A percentile compares a stretch with the other conserved stretches of the same genome.
Conservation (phyloP, 1,140 invertebrate genomes). For the Daktulosphaira vitifoliae region DNA sequence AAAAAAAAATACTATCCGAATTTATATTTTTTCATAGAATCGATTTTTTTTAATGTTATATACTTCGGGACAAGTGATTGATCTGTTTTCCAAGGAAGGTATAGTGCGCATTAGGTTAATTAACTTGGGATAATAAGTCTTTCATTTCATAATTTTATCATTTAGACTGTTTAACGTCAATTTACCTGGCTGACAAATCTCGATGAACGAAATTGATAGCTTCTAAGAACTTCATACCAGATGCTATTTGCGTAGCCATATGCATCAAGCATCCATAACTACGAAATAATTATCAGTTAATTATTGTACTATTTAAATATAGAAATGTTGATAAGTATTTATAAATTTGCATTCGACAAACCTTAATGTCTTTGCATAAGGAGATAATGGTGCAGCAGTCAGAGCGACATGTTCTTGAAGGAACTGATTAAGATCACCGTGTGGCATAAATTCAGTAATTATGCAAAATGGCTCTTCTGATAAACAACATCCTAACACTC, state of each 20-base stretch:
- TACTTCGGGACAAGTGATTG: too few species aligned
- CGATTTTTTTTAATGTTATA: too few species aligned
- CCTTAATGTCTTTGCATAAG: constrained; percentile 55
- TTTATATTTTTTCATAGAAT: too few species aligned
- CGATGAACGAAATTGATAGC: constrained; percentile 68
- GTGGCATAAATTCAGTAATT: constrained; percentile 56
- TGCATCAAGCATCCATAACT: constrained; percentile 62
- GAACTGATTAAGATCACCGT: constrained; percentile 67
- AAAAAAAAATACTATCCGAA: too few species aligned
- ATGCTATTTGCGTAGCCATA: constrained; percentile 69
- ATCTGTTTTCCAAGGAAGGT: too few species aligned
- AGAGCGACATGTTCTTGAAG: constrained; percentile 67
- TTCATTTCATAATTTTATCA: too few species aligned
- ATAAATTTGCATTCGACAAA: constrained; percentile 38
- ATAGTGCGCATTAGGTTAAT: too few species aligned
- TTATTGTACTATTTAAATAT: too few species aligned
- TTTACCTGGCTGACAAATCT: constrained; percentile 67
- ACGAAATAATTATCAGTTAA: constrained; percentile 36
- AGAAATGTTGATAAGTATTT: background rate
- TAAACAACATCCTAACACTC: constrained; percentile 60
- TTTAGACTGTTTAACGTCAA: too few species aligned
- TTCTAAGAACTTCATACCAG: constrained; percentile 78
- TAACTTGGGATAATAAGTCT: too few species aligned
- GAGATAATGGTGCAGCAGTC: constrained; percentile 50
- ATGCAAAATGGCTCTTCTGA: constrained; percentile 61